Evolutionary conservation across 2,113 vertebrate genomes (phyloP), one percentile per base, ranked within the genome.

Genomic region (Dermatemys mawii): DNA sequence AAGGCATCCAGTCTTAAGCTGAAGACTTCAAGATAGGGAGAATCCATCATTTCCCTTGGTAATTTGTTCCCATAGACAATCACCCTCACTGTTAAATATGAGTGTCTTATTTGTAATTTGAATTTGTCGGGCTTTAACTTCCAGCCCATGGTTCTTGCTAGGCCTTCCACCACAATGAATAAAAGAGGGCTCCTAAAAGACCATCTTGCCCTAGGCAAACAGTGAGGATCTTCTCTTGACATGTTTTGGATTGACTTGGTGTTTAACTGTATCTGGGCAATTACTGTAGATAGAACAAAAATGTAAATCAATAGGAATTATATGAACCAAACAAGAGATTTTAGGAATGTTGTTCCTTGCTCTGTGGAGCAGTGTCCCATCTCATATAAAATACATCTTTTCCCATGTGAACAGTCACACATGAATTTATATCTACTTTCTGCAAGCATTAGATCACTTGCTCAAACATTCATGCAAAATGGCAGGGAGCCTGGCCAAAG

Each of bases 321-420:
- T 86, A 88, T 94, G 89, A 93, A 91, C 76, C 51, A 38, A 82
- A 57, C 73, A 84, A 83, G 44, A 94, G 26, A 44, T 81, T 96
- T 85, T 70, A 92, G 88, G 87, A 85, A 96, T 87, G 87, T 89
- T 83, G 70, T 78, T 92, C 86, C 94, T 88, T 8, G 0, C 63
- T 3, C 6, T 24, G 3, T 50, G 50, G 75, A 90, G 82, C 0
- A 0, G 16, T 84, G 89, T 95, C 75, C 89, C n/a, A 57, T 48
- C 8, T 60, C 3, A 11, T 3, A 22, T 0, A 0, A 73, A 94
- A 51, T 38, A 85, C n/a, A 50, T 87, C 83, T 38, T 70, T 84
- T 81, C 44, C 84, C n/a, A 53, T 81, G 78, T 94, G 84, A 94
- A 93, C 81, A 54, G 50, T 57, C 48, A 79, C 76, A 82, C 67